Conservation (phyloP, 2,113 vertebrate genomes). For the Coregonus clupeaformis region DNA sequence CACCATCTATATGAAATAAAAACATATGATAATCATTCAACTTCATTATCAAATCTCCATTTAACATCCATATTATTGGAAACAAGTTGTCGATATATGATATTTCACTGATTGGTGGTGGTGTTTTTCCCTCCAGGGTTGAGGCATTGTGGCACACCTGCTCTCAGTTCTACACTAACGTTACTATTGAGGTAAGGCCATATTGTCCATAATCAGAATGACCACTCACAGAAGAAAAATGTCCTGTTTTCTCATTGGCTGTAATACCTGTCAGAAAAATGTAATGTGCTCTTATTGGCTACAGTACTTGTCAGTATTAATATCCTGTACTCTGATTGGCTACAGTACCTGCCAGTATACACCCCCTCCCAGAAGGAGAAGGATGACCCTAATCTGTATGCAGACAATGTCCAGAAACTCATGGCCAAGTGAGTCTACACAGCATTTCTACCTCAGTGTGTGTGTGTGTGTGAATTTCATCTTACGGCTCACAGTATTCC, state of each 20-base stretch:
- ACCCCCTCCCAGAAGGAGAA: constrained; percentile 79
- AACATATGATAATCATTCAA: neutral
- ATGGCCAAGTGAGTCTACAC: constrained; percentile 82
- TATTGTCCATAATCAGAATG: no score
- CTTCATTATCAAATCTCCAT: no score
- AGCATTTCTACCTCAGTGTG: neutral
- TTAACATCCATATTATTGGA: neutral
- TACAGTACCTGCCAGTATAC: constrained; percentile 87
- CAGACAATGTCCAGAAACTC: constrained; percentile 84
- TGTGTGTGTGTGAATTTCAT: no score
- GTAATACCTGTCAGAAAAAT: constrained; percentile 77
- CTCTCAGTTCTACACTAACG: constrained; percentile 79
- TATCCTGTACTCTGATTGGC: neutral
- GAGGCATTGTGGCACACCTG: constrained; percentile 81
- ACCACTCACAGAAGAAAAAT: no score
- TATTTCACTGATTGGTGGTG: neutral
- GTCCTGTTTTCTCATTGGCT: constrained; percentile 5
- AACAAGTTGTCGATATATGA: neutral
- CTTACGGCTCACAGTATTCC: no score
- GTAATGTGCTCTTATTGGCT: neutral
- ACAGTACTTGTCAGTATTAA: constrained; percentile 88
- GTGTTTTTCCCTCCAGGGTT: constrained; percentile 48
- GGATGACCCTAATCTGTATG: constrained; percentile 79
- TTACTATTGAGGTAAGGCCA: constrained; percentile 80
- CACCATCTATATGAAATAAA: neutral